Evolutionary conservation across 2,113 vertebrate genomes (phyloP).

Genomic region (Sebastes schlegelii): DNA sequence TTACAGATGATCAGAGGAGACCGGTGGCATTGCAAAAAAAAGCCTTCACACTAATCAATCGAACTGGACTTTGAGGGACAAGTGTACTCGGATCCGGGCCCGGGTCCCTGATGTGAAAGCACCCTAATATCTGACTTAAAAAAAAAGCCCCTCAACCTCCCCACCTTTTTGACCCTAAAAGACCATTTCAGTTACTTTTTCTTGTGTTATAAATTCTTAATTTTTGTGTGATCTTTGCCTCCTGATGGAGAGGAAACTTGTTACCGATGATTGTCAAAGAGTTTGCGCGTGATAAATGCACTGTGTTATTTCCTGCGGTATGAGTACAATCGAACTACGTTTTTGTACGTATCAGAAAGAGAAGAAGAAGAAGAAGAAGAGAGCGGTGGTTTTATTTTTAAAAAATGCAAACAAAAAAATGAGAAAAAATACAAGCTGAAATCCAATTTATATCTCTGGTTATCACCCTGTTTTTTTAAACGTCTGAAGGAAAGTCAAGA

Average conservation of each 20-base stretch:
- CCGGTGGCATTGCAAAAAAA: too few relatives aligned
- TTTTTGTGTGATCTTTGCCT: conserved; percentile 36
- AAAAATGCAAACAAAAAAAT: conserved; percentile 21
- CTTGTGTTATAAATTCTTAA: not conserved
- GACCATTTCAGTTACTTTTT: conserved; percentile 6
- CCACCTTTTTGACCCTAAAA: conserved; percentile 20
- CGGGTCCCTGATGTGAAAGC: too few relatives aligned
- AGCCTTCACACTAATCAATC: too few relatives aligned
- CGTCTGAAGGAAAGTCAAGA: conserved; percentile 34
- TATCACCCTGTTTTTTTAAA: not conserved
- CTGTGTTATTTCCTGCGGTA: conserved; percentile 72
- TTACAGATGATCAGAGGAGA: too few relatives aligned
- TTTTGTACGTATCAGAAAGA: conserved; percentile 63
- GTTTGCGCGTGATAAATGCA: conserved; percentile 61
- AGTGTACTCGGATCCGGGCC: too few relatives aligned
- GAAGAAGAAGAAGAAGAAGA: not conserved
- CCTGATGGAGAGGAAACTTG: conserved; percentile 43
- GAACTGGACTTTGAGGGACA: too few relatives aligned
- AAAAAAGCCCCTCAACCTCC: not conserved
- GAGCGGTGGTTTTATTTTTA: conserved; percentile 41
- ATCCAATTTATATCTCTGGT: conserved; percentile 39
- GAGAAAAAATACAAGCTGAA: conserved; percentile 35
- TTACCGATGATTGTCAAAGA: conserved; percentile 65
- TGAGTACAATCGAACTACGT: conserved; percentile 74
- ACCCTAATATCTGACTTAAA: not conserved